These are phyloP conservation scores for Hycleus phaleratus DNA, from an alignment of 1,140 invertebrate genomes.

Conservation along the genomic window DNA sequence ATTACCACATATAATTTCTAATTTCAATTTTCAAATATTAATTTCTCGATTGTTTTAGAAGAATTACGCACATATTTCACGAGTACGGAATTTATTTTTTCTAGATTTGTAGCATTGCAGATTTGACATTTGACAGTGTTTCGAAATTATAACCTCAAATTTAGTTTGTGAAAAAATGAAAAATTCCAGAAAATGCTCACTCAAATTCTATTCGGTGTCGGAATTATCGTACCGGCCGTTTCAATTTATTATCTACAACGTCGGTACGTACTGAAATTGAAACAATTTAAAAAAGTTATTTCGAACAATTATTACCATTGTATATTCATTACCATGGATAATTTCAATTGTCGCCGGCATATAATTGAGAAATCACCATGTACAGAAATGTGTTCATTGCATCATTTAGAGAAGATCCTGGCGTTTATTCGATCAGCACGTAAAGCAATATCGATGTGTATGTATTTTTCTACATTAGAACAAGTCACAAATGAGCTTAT, in stretches of 20 bases:
- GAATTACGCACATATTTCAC: too few species aligned
- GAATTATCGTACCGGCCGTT: slow-evolving; percentile 9
- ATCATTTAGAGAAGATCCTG: slow-evolving; percentile 15
- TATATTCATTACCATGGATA: slow-evolving; percentile 20
- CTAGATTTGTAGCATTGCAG: too few species aligned
- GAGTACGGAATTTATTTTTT: too few species aligned
- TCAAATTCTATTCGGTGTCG: too few species aligned
- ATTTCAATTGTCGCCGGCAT: slow-evolving; percentile 21
- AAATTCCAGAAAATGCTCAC: too few species aligned
- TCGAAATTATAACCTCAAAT: too few species aligned
- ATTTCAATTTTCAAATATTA: too few species aligned
- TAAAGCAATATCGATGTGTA: slow-evolving; percentile 27
- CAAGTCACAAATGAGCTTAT: slow-evolving; percentile 21
- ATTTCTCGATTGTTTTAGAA: too few species aligned
- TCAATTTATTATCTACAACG: slow-evolving; percentile 19
- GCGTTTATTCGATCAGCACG: slow-evolving; percentile 24
- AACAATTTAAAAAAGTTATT: background rate
- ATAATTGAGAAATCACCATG: slow-evolving; percentile 18
- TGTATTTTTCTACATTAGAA: slow-evolving; percentile 26
- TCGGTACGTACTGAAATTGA: slow-evolving; percentile 13
- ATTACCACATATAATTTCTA: too few species aligned
- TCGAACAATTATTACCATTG: slow-evolving; percentile 20
- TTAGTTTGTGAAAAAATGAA: too few species aligned
- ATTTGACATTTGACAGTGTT: too few species aligned
- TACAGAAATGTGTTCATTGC: slow-evolving; percentile 21